These are phyloP conservation scores for Oryzias javanicus DNA, from an alignment of 2,113 vertebrate species.

Conservation along the genomic window DNA sequence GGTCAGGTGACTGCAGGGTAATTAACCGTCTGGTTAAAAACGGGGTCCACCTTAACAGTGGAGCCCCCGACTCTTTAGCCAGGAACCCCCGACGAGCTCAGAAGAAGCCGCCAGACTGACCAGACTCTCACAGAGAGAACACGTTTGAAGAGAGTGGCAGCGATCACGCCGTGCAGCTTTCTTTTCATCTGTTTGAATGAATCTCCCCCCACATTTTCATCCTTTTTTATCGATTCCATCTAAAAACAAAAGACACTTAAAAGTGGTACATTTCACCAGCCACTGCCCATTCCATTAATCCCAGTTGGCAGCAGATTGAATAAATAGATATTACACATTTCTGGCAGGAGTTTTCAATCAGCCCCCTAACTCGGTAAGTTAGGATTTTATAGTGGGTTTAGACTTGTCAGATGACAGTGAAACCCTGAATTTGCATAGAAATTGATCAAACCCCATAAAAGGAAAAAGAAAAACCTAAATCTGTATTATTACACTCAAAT, in stretches of 20 bases:
- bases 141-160: constrained; percentile 42
- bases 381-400: too few species aligned
- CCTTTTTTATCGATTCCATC: constrained; percentile 24
- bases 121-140: constrained; percentile 40
- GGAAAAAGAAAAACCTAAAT: too few species aligned
- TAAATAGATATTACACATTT: constrained; percentile 36
- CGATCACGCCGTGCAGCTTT: constrained; percentile 48
- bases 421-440: too few species aligned
- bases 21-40: constrained; percentile 46
- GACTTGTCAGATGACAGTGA: too few species aligned
- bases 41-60: constrained; percentile 45
- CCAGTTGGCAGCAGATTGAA: constrained; percentile 33
- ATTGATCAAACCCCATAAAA: too few species aligned
- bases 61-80: constrained; percentile 46
- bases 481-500: too few species aligned
- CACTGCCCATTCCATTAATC: constrained; percentile 27
- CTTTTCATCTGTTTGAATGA: constrained; percentile 39
- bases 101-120: constrained; percentile 58
- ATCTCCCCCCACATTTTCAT: constrained; percentile 36
- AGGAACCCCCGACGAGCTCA: constrained; percentile 46
- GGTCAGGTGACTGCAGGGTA: constrained; percentile 44
- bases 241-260: constrained; percentile 44
- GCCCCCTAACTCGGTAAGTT: too few species aligned
- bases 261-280: constrained; percentile 47
- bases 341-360: too few species aligned